Evolutionary conservation across 2,797 vertebrate genomes (phyloP).

Genomic region (Brachyrhaphis roseni): DNA sequence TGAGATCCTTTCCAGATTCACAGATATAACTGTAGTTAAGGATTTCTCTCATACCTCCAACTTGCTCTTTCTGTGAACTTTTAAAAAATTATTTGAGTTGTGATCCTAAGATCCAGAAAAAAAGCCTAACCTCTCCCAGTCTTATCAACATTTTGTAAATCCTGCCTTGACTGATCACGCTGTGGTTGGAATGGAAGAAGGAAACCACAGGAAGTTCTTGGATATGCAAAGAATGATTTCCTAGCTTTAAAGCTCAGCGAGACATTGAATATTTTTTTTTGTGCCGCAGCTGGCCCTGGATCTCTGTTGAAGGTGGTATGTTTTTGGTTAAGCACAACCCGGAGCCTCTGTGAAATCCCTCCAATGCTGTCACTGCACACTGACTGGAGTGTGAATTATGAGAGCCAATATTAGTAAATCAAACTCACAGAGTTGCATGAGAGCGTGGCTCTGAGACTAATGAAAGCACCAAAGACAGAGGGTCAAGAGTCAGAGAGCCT

Average conservation of each 20-base stretch:
- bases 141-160: slow-evolving; percentile 49
- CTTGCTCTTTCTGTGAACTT: slow-evolving; percentile 12
- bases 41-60: background rate
- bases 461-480: slow-evolving; percentile 14
- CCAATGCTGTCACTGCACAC: background rate
- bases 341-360: slow-evolving; percentile 1
- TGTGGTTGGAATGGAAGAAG: slow-evolving; percentile 15
- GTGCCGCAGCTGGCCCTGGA: slow-evolving; percentile 8
- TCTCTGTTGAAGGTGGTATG: slow-evolving; percentile 19
- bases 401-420: background rate
- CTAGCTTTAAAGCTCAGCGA: background rate
- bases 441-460: background rate
- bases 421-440: background rate
- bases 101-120: background rate
- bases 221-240: slow-evolving; percentile 32
- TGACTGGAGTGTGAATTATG: slow-evolving; percentile 17
- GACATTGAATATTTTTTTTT: background rate
- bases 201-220: slow-evolving; percentile 19
- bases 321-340: slow-evolving; percentile 19
- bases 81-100: slow-evolving; percentile 36
- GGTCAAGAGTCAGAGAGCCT: slow-evolving; percentile 25
- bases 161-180: slow-evolving; percentile 35
- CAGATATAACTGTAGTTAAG: background rate
- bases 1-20: background rate
- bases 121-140: background rate